These are phyloP conservation scores for Anoura caudifer DNA, from an alignment of 2,113 vertebrate genomes.

Conservation along the genomic window DNA sequence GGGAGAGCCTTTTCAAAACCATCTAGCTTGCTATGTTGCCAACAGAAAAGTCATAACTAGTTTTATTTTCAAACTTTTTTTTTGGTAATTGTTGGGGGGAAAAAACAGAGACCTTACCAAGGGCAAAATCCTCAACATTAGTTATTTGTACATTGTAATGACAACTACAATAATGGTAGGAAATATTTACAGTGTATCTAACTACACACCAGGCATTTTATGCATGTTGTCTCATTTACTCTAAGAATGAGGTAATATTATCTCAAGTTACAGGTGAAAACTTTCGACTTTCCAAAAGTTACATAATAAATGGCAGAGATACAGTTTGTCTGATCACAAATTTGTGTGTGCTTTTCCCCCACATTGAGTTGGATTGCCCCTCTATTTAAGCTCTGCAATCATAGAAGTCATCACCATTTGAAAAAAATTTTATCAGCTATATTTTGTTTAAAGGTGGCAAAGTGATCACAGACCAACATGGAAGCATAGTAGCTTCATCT, in stretches of 20 bases:
- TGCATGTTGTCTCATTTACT: background rate
- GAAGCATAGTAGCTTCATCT: background rate
- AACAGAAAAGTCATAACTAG: background rate
- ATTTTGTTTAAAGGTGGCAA: slow-evolving; percentile 26
- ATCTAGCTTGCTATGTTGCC: background rate
- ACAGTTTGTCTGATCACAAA: background rate
- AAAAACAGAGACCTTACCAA: background rate
- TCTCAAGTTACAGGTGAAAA: background rate
- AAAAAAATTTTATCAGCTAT: background rate
- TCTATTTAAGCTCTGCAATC: background rate
- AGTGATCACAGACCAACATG: background rate
- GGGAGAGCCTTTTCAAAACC: background rate
- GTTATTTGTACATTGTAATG: background rate
- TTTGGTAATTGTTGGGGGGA: background rate
- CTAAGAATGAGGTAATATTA: background rate
- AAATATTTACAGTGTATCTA: background rate
- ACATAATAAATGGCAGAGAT: background rate
- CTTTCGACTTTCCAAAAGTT: background rate
- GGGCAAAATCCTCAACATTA: background rate
- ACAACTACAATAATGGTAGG: background rate
- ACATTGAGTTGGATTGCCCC: background rate
- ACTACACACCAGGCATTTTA: background rate
- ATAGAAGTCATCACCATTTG: background rate
- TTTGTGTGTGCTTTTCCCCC: background rate
- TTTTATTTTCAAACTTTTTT: slow-evolving; percentile 1